Evolutionary conservation across 92 coral and sea anemone species (phyloP).

Genomic region (Meandrina meandrites): DNA sequence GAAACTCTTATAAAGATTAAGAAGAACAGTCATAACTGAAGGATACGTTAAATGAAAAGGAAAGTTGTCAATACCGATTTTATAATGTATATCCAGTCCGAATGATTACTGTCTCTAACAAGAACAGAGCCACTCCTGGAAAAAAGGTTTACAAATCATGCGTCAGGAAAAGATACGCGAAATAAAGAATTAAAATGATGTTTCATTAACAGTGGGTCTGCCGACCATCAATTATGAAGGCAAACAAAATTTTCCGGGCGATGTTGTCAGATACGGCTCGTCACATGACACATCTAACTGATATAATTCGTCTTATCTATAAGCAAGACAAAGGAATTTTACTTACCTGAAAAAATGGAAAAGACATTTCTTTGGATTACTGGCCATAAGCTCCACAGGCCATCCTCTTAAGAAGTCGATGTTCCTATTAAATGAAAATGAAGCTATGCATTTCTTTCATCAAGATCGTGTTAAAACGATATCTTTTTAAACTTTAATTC

Average conservation of each 20-base stretch:
- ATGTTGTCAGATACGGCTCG: not conserved
- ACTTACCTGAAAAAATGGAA: slow-evolving; percentile 93
- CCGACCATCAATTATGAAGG: not conserved
- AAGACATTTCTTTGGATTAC: slow-evolving; percentile 88
- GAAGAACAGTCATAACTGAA: not conserved
- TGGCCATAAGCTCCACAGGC: slow-evolving; percentile 84
- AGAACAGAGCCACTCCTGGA: slow-evolving; percentile 93
- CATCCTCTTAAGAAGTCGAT: slow-evolving; percentile 88
- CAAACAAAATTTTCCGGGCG: not conserved
- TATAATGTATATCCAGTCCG: slow-evolving; percentile 97
- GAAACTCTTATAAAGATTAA: not conserved
- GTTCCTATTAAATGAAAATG: slow-evolving; percentile 41
- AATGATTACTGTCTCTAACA: slow-evolving; percentile 90
- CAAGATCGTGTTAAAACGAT: no score
- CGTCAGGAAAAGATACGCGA: not conserved
- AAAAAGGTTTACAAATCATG: not conserved
- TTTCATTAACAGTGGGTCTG: not conserved
- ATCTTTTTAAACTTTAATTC: no score
- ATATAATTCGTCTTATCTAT: not conserved
- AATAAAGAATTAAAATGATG: not conserved
- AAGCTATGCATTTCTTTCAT: not conserved
- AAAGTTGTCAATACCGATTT: slow-evolving; percentile 69
- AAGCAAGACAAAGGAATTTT: not conserved
- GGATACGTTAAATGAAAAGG: not conserved
- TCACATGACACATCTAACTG: not conserved